Evolutionary conservation across 2,888 invertebrate species (phyloP).

Genomic region (Campopleginae sp.): DNA sequence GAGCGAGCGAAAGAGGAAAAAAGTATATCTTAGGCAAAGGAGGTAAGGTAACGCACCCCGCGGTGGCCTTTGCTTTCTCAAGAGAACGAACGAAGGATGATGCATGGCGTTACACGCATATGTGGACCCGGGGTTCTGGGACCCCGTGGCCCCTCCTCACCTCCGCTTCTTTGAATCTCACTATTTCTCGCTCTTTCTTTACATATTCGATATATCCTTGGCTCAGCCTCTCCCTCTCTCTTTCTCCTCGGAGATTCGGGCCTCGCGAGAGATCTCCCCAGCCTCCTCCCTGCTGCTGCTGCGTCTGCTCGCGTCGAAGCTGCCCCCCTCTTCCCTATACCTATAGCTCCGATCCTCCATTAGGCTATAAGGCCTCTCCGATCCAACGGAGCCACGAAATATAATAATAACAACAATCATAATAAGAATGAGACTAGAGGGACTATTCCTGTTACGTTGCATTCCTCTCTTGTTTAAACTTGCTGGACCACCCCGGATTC

Average conservation of each 20-base stretch:
- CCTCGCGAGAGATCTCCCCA: constrained; percentile 56
- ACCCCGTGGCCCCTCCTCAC: constrained; percentile 65
- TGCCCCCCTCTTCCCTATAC: constrained; percentile 61
- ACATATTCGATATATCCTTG: constrained; percentile 53
- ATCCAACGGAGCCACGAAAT: constrained; percentile 76
- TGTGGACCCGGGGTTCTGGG: constrained; percentile 72
- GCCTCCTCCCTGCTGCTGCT: constrained; percentile 68
- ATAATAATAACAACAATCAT: constrained; percentile 76
- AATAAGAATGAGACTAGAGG: constrained; percentile 80
- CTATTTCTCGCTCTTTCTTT: constrained; percentile 61
- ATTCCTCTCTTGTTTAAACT: constrained; percentile 82
- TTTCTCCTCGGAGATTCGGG: constrained; percentile 40
- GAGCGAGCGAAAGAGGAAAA: constrained; percentile 2
- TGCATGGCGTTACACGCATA: constrained; percentile 83
- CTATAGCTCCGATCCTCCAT: constrained; percentile 70
- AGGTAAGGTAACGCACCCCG: constrained; percentile 82
- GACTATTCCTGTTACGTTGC: constrained; percentile 83
- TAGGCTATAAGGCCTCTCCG: constrained; percentile 73
- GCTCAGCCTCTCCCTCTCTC: constrained; percentile 68
- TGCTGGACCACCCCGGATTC: constrained; percentile 83
- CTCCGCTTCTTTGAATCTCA: constrained; percentile 43
- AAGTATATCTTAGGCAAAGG: constrained; percentile 75
- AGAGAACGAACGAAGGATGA: constrained; percentile 81
- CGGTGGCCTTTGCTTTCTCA: constrained; percentile 83
- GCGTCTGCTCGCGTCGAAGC: constrained; percentile 55